These are phyloP conservation scores for Sitophilus oryzae DNA, from an alignment of 1,140 invertebrate genomes.

Conservation along the genomic window DNA sequence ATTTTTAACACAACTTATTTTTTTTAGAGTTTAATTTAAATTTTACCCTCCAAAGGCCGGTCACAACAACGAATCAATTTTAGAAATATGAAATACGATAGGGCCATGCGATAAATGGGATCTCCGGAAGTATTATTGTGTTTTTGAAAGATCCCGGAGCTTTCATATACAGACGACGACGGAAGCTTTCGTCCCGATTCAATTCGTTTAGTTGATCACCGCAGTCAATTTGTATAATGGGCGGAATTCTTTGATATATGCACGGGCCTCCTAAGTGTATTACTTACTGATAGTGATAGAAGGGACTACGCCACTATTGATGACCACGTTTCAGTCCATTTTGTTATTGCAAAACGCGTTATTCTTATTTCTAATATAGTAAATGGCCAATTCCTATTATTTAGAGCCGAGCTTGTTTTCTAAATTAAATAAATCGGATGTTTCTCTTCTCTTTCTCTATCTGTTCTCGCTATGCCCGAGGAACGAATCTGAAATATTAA, in stretches of 20 bases:
- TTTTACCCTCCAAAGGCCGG: too few relatives aligned
- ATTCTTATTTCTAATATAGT: slow-evolving; percentile 39
- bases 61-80: neutral
- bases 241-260: slow-evolving; percentile 45
- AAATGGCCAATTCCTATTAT: slow-evolving; percentile 37
- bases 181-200: slow-evolving; percentile 8
- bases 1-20: too few relatives aligned
- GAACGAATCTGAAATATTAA: neutral
- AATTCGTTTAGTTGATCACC: slow-evolving; percentile 42
- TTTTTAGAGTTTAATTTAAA: too few relatives aligned
- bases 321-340: slow-evolving; percentile 40
- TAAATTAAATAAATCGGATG: slow-evolving; percentile 26
- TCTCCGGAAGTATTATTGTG: neutral
- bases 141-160: neutral
- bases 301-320: slow-evolving; percentile 37
- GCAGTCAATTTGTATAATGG: slow-evolving; percentile 46
- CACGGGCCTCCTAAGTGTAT: slow-evolving; percentile 40
- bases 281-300: slow-evolving; percentile 40
- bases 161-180: neutral
- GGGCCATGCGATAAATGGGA: neutral
- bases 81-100: neutral
- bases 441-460: slow-evolving; percentile 9
- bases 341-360: slow-evolving; percentile 41
- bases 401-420: slow-evolving; percentile 26
- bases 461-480: neutral